phyloP scores from a whole-genome alignment of 1,140 invertebrate species.

The Teleopsis dalmanni region DNA sequence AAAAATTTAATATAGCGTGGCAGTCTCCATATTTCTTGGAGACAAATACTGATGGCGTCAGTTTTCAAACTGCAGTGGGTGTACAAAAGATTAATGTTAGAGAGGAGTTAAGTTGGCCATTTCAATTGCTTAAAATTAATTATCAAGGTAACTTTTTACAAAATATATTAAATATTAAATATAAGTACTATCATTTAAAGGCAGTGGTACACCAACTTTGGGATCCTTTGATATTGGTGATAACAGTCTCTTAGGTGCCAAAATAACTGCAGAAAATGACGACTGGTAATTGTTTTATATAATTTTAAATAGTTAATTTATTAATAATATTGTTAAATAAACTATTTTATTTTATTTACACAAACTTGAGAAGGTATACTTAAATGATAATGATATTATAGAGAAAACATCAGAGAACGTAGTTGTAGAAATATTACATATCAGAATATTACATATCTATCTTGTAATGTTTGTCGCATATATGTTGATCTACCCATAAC shows the following conservation, averaged over 20 bases:
- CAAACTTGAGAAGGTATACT: too few species aligned
- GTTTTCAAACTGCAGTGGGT: conserved; percentile 1
- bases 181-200: not conserved
- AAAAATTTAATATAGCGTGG: not conserved
- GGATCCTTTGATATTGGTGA: conserved; percentile 8
- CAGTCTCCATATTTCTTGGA: conserved; percentile 5
- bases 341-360: too few species aligned
- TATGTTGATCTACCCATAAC: too few species aligned
- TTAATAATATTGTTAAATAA: too few species aligned
- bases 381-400: too few species aligned
- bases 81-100: conserved; percentile 37
- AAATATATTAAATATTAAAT: too few species aligned
- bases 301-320: too few species aligned
- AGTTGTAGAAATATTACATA: too few species aligned
- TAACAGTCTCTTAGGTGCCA: conserved; percentile 10
- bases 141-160: conserved; percentile 46
- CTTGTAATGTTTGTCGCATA: too few species aligned
- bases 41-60: not conserved
- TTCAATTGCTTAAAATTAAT: conserved; percentile 45
- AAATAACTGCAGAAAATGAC: not conserved
- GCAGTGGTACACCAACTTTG: conserved; percentile 3
- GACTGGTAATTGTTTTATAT: conserved; percentile 3
- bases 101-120: conserved; percentile 43
- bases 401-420: too few species aligned
- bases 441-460: too few species aligned